phyloP scores from a whole-genome alignment of 2,797 vertebrate species.

The Emydoidea blandingii region DNA sequence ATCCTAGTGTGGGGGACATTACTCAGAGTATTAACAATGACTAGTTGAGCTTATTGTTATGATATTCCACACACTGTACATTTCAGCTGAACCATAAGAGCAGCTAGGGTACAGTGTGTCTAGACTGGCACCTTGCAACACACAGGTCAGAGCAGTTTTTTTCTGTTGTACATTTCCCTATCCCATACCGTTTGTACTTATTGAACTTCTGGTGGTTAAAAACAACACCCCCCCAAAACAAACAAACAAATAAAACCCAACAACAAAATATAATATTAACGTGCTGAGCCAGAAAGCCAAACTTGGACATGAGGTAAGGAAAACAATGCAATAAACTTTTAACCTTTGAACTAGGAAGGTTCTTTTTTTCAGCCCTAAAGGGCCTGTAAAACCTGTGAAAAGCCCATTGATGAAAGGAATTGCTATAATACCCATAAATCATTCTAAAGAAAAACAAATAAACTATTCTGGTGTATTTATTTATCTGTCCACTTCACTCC shows the following conservation, averaged over 20 bases:
- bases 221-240: too few species aligned
- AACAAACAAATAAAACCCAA: too few species aligned
- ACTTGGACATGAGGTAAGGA: background rate
- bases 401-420: background rate
- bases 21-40: background rate
- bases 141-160: background rate
- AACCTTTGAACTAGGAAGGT: background rate
- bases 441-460: background rate
- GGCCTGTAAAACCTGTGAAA: background rate
- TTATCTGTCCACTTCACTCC: background rate
- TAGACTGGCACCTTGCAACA: background rate
- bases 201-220: background rate
- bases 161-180: background rate
- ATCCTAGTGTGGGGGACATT: background rate
- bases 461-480: background rate
- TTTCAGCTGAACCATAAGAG: constrained; percentile 51
- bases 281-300: background rate
- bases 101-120: background rate
- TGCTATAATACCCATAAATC: background rate
- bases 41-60: background rate
- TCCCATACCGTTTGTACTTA: background rate
- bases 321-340: background rate
- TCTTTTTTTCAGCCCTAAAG: background rate
- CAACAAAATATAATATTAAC: background rate
- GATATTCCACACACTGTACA: constrained; percentile 19